Conservation (phyloP, 2,113 vertebrate genomes). For the Calidris pygmaea region DNA sequence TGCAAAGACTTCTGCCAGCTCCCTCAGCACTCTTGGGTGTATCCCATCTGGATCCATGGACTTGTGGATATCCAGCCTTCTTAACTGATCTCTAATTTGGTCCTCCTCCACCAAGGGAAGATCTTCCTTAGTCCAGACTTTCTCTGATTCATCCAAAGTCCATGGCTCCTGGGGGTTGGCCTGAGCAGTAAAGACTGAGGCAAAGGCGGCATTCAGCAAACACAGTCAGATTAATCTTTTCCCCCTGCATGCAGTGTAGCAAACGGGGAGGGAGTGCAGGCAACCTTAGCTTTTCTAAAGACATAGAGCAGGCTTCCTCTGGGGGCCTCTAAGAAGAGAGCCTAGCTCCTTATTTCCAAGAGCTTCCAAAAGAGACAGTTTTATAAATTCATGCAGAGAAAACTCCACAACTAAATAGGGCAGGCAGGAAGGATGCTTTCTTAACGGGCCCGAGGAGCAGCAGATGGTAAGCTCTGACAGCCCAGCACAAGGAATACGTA, state of each 20-base stretch:
- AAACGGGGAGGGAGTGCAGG: background rate
- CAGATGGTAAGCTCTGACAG: background rate
- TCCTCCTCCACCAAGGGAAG: too few species aligned
- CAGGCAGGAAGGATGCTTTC: background rate
- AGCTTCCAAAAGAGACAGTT: background rate
- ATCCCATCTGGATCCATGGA: too few species aligned
- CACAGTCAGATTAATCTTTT: background rate
- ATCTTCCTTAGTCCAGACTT: too few species aligned
- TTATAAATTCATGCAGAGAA: background rate
- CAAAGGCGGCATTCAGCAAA: background rate
- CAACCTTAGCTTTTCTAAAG: background rate
- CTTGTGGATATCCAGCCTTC: too few species aligned
- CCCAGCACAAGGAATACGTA: background rate
- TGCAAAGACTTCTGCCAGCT: too few species aligned
- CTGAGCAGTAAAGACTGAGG: too few species aligned
- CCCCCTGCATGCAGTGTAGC: background rate
- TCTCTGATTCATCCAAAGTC: too few species aligned
- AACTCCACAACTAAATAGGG: background rate
- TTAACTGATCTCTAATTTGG: too few species aligned
- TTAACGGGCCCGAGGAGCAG: background rate
- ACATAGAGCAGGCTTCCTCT: background rate
- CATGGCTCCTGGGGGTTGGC: too few species aligned
- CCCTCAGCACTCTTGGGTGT: too few species aligned
- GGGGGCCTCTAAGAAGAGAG: background rate
- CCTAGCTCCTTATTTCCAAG: background rate